Evolutionary conservation across 2,113 vertebrate species (phyloP), one percentile per base, ranked within the genome.

Genomic region (Anser cygnoides): DNA sequence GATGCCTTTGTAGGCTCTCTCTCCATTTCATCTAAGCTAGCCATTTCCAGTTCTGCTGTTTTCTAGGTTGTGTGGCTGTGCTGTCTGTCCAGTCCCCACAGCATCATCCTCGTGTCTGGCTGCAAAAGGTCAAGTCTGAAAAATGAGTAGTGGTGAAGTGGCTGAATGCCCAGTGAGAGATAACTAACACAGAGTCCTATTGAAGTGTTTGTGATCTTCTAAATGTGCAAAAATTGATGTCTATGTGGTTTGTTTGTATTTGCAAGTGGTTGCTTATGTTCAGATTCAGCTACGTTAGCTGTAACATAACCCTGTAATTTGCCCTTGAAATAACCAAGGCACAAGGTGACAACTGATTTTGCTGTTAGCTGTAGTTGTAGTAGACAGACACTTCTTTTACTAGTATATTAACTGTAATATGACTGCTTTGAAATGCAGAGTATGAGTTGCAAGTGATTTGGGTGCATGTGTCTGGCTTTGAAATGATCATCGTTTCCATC

Each of bases 121-220:
- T 76, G 35, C 9, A 11, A 58, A 79, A 46, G 18, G 49, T 67
- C 31, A 29, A 63, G 67, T 43, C 17, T 62, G 31, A 46, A 67
- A 80, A 72, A 7, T 49, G 5, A 61, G 19, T 11, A 54, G 14
- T 26, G 66, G 54, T 1, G 3, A 41, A 9, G 2, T 26, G 19
- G 50, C 22, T 50, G 35, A 39, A n/a, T 28, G 29, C 26, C 16
- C 12, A 9, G 26, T 35, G 57, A 61, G 76, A 78, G 55, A 84
- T 29, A 21, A 52, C 25, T 70, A 89, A 59, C 39, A 43, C 61
- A 12, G 20, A 41, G 20, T 46, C 16, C 17, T 65, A 2, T 19
- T 57, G 52, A 72, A 86, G n/a, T 43, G 35, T n/a, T 72, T 89
- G 71, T 89, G 62, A 41, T 87, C 41, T 80, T 90, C 66, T 58